Evolutionary conservation across 2,888 invertebrate genomes (phyloP), one percentile per base, ranked within the genome.

Genomic region (Ypsolopha scabrella): DNA sequence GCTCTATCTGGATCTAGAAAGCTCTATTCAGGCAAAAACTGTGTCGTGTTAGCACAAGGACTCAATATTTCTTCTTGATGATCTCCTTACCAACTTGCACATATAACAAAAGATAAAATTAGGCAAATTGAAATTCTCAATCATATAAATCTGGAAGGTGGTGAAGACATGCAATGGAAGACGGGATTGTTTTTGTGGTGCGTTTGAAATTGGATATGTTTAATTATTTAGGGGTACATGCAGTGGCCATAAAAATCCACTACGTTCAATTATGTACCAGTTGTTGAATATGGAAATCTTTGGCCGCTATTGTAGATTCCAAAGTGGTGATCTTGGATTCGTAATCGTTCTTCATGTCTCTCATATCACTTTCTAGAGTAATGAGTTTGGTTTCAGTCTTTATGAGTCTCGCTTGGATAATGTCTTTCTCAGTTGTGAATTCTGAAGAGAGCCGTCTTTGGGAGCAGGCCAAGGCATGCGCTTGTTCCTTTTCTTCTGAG

Each of bases 231-330:
- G 35, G 52, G 58, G 53, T 50, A 35, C 64, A 61, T 64, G 68
- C 65, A 55, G 58, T 58, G 60, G 58, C 2, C 2, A 24, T 47
- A 44, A 38, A 33, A 47, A 47, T 54, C 53, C 57, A 59, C 57
- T 59, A 57, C 52, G 50, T 52, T 61, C 63, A 60, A 49, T 3
- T 41, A 35, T 54, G 56, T 88, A 90, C 90, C 88, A 91, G 77
- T 76, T 89, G 88, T 62, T 90, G 88, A 58, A 91, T 88, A 68
- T 89, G 86, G 63, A 80, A 81, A 60, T 88, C 88, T 82, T 90
- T 91, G 39, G 87, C 86, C 52, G 87, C 80, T 67, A 90, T 78
- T 53, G 83, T 88, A 53, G 83, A 88, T 72, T 89, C 90, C 74
- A 83, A 87, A 57, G 79, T 87, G 65, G 87, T 88, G 59, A 87